These are phyloP conservation scores for Glossophaga mutica DNA, from an alignment of 2,797 vertebrate genomes.

Conservation along the genomic window DNA sequence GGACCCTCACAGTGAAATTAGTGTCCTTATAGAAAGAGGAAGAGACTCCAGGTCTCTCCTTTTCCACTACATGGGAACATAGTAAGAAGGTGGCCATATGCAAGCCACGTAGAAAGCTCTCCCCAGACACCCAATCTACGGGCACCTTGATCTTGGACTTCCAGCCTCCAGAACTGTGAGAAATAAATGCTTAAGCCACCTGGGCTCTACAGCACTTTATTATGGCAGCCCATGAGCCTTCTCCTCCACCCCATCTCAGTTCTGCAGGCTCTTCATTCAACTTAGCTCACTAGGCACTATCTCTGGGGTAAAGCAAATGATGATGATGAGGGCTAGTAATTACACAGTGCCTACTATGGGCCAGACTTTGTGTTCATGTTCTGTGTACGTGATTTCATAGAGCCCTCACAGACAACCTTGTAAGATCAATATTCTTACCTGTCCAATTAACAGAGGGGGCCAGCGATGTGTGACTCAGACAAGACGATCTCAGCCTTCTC, in stretches of 20 bases:
- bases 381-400: fast-evolving
- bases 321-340: neutral
- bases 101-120: neutral
- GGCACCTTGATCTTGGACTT: neutral
- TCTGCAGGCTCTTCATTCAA: neutral
- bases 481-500: neutral
- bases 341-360: fast-evolving
- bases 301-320: neutral
- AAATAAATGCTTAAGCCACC: neutral
- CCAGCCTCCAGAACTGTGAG: neutral
- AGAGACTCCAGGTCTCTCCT: neutral
- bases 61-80: neutral
- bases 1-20: neutral
- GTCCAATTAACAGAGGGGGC: neutral
- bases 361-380: neutral
- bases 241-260: neutral
- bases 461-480: neutral
- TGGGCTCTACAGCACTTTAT: neutral
- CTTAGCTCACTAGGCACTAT: neutral
- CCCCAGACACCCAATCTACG: neutral
- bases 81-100: neutral
- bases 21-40: neutral
- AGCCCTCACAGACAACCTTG: neutral
- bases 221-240: neutral
- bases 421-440: neutral